Evolutionary conservation across 2,113 vertebrate species (phyloP), one percentile per base, ranked within the genome.

Genomic region (Tichodroma muraria): DNA sequence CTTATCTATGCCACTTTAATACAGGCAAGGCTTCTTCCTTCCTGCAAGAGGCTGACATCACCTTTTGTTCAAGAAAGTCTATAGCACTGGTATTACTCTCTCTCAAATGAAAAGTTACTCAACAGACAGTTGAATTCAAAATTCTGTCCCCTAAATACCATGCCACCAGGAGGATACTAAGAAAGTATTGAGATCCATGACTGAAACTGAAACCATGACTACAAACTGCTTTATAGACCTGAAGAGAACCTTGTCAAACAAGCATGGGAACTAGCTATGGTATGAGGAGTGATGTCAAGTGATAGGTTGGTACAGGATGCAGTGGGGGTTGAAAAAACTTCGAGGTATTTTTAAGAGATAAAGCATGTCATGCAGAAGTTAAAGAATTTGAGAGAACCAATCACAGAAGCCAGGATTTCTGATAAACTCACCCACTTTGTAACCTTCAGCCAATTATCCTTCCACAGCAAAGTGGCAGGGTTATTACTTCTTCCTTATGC

Each of bases 11-110:
- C 53, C 53, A 53, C 69, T 85, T 70, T 92, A 92, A 77, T 17
- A 47, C 50, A 91, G 71, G 35, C 87, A 82, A 80, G 70, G 76
- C 59, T 89, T 90, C 89, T 91, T 95, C 88, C 89, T 95, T 95
- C 93, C 94, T 89, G 82, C 4, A 0, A 87, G 57, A 64, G 42
- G 15, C 16, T 38, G 82, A 93, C 80, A 90, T 63, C 63, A 88
- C 37, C 37, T 88, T 91, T 73, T 88, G 71, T 53, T 83, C 76
- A 83, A 40, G 63, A 47, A 86, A 45, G 53, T 50, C 54, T 80
- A n/a, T 15, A 57, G 71, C 76, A 52, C 54, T 85, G 38, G 9
- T 59, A 72, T 66, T 69, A 37, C 56, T 87, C 33, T 42, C 30
- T 59, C 22, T 53, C 28, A 78, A 84, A 59, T 40, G 59, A 63